Conservation (phyloP, 2,113 vertebrate species). For the Gorsachius goisagi region DNA sequence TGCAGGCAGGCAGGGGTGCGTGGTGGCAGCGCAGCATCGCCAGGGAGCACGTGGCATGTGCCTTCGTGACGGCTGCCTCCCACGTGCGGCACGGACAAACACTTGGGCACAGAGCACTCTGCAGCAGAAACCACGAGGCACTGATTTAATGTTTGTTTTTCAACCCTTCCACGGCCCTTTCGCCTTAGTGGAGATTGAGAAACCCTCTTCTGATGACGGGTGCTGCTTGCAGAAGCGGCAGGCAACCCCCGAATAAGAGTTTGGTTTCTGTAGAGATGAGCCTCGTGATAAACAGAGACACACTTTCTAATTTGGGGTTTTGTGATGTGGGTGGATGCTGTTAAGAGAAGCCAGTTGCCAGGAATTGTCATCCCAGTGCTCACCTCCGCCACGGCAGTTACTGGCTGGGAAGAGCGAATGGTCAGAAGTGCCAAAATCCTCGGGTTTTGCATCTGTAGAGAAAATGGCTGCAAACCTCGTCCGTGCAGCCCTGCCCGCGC, state of each 20-base stretch:
- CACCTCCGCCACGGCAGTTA: accelerated
- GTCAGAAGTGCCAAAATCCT: not conserved
- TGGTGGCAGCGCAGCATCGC: accelerated
- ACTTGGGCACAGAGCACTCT: accelerated
- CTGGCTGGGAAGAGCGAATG: not conserved
- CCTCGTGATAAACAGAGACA: not conserved
- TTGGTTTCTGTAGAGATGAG: not conserved
- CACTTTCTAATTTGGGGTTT: not conserved
- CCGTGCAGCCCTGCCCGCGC: accelerated
- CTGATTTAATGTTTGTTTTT: not conserved
- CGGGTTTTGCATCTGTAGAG: not conserved
- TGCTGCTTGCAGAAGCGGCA: accelerated
- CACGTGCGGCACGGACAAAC: accelerated
- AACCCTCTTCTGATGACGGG: not conserved
- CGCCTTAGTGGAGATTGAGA: not conserved
- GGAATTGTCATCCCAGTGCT: not conserved
- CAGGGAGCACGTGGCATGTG: accelerated
- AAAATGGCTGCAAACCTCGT: accelerated
- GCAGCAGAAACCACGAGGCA: not conserved
- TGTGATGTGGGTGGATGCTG: not conserved
- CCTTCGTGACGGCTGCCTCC: not conserved
- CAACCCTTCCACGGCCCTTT: not conserved
- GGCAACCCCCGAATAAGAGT: not conserved
- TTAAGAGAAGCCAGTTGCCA: not conserved
- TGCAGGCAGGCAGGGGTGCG: not conserved